Evolutionary conservation across 2,113 vertebrate genomes (phyloP).

Genomic region (Petrocephalus zakoni): DNA sequence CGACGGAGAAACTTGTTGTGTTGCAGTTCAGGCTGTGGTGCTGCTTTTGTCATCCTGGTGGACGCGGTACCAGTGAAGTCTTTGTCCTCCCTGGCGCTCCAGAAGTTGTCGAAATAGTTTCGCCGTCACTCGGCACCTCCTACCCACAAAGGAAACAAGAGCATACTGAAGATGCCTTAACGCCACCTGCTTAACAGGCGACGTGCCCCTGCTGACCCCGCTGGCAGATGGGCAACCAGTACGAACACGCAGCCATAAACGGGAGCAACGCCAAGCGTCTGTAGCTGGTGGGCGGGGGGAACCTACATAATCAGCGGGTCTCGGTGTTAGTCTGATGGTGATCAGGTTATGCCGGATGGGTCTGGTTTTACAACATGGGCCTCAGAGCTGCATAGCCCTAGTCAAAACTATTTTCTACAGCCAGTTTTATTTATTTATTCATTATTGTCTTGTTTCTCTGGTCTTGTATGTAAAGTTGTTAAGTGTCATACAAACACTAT

Average conservation of each 20-base stretch:
- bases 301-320: not conserved
- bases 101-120: not conserved
- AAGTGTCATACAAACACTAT: not conserved
- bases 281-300: not conserved
- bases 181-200: not conserved
- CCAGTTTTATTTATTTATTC: not conserved
- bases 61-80: not conserved
- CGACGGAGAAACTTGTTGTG: not conserved
- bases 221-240: not conserved
- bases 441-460: not conserved
- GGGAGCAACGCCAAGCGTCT: not conserved
- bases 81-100: not conserved
- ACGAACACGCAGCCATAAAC: not conserved
- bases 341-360: not conserved
- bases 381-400: not conserved
- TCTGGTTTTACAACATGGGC: not conserved
- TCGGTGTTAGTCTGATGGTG: not conserved
- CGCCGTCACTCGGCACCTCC: not conserved
- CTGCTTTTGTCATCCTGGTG: not conserved
- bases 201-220: not conserved
- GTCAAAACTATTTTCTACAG: not conserved
- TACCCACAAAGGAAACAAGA: not conserved
- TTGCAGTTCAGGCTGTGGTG: not conserved
- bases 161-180: not conserved
- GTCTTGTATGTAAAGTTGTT: not conserved